phyloP scores from a whole-genome alignment of 92 coral and sea anemone species.

The Zoanthus solanderi region DNA sequence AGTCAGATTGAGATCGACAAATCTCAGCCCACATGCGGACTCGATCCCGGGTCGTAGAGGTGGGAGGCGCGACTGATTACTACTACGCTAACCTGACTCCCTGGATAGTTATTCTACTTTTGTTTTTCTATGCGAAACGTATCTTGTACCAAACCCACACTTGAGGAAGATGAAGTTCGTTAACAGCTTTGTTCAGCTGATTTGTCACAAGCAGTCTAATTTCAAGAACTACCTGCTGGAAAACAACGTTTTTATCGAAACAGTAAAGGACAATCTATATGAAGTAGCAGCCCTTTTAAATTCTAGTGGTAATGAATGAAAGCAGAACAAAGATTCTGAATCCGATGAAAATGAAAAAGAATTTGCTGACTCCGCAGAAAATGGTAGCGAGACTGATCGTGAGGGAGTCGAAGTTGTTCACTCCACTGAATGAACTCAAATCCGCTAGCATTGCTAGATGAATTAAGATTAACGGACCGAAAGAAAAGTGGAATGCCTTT shows the following conservation, averaged over 20 bases:
- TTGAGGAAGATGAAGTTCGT: too few relatives aligned
- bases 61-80: too few relatives aligned
- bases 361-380: neutral
- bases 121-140: too few relatives aligned
- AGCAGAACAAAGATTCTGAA: neutral
- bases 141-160: too few relatives aligned
- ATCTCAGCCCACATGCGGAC: too few relatives aligned
- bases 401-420: neutral
- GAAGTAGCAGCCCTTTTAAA: conserved; percentile 19
- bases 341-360: neutral
- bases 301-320: conserved; percentile 1
- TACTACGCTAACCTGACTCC: too few relatives aligned
- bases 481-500: neutral
- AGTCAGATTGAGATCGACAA: too few relatives aligned
- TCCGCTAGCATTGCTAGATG: neutral
- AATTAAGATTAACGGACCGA: neutral
- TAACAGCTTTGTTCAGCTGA: too few relatives aligned
- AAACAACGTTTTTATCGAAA: neutral
- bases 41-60: too few relatives aligned
- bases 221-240: neutral
- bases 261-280: neutral
- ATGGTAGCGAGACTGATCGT: neutral
- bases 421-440: neutral
- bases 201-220: too few relatives aligned
- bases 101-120: too few relatives aligned